Evolutionary conservation across 2,888 invertebrate species (phyloP).

Genomic region (Drosophila flavopinicola): DNA sequence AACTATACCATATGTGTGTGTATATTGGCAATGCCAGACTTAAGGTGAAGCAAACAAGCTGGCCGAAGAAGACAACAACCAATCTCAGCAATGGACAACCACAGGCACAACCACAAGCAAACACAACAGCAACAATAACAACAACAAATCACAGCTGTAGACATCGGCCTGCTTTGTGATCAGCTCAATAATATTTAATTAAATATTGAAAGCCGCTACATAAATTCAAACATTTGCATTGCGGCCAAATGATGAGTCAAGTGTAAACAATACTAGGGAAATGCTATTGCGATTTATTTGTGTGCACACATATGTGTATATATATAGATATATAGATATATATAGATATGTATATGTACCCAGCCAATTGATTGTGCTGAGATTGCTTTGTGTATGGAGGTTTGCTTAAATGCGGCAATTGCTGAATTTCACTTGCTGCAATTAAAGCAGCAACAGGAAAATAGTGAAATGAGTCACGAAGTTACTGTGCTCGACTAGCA

Average conservation of each 20-base stretch:
- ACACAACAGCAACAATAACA: slow-evolving; percentile 33
- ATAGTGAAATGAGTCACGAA: not conserved
- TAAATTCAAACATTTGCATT: slow-evolving; percentile 81
- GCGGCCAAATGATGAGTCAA: slow-evolving; percentile 49
- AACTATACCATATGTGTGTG: slow-evolving; percentile 6
- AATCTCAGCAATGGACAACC: slow-evolving; percentile 35
- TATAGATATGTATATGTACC: slow-evolving; percentile 1
- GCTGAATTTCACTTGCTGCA: slow-evolving; percentile 12
- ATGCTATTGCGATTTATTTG: slow-evolving; percentile 34
- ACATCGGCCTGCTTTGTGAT: slow-evolving; percentile 44
- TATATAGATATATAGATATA: not conserved
- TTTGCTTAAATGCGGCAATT: slow-evolving; percentile 35
- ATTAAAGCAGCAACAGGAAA: slow-evolving; percentile 20
- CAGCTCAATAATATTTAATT: slow-evolving; percentile 81
- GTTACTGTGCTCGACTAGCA: not conserved
- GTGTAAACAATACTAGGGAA: slow-evolving; percentile 61
- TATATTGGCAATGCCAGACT: slow-evolving; percentile 35
- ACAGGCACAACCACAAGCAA: slow-evolving; percentile 27
- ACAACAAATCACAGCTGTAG: slow-evolving; percentile 22
- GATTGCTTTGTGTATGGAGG: slow-evolving; percentile 18
- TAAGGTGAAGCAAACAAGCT: slow-evolving; percentile 16
- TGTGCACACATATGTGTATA: not conserved
- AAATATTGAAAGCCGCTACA: slow-evolving; percentile 82
- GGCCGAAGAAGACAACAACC: slow-evolving; percentile 9
- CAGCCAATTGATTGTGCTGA: slow-evolving; percentile 29